phyloP scores from a whole-genome alignment of 2,888 invertebrate species.

The Euplagia quadripunctaria region DNA sequence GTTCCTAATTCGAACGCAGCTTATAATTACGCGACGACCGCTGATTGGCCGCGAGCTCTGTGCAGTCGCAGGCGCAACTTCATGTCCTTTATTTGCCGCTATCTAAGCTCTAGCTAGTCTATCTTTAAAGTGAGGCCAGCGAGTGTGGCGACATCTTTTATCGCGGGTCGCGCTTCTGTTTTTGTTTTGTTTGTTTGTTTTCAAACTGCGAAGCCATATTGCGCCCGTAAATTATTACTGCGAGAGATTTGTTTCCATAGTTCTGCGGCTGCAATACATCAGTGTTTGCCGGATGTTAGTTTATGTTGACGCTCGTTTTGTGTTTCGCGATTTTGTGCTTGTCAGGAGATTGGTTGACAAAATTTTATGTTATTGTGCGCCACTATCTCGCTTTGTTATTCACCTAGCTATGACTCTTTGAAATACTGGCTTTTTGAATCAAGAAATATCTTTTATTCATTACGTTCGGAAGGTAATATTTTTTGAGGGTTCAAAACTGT shows the following conservation, averaged over 20 bases:
- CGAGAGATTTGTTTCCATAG: slow-evolving; percentile 86
- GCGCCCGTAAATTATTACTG: slow-evolving; percentile 83
- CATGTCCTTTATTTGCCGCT: slow-evolving; percentile 63
- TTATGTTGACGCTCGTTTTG: slow-evolving; percentile 82
- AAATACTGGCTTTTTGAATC: slow-evolving; percentile 2
- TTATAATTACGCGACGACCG: slow-evolving; percentile 79
- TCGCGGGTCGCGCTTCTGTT: slow-evolving; percentile 78
- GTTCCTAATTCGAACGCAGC: slow-evolving; percentile 82
- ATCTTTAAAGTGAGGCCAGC: slow-evolving; percentile 78
- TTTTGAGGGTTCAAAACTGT: background rate
- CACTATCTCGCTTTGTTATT: slow-evolving; percentile 45
- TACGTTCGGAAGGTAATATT: background rate
- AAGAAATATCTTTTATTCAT: background rate
- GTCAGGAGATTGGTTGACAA: slow-evolving; percentile 60
- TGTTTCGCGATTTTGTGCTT: slow-evolving; percentile 77
- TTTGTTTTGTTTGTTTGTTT: slow-evolving; percentile 80
- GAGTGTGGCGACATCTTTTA: slow-evolving; percentile 83
- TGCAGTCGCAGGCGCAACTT: slow-evolving; percentile 66
- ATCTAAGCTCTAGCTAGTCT: slow-evolving; percentile 73
- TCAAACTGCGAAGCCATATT: slow-evolving; percentile 80
- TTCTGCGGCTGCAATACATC: slow-evolving; percentile 84
- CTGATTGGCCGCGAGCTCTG: slow-evolving; percentile 70
- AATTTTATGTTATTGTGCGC: slow-evolving; percentile 59
- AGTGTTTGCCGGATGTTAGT: slow-evolving; percentile 83
- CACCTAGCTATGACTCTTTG: slow-evolving; percentile 16